Base-by-base conservation (phyloP, 2,888 invertebrate species). In the Euspilapteryx auroguttella region DNA sequence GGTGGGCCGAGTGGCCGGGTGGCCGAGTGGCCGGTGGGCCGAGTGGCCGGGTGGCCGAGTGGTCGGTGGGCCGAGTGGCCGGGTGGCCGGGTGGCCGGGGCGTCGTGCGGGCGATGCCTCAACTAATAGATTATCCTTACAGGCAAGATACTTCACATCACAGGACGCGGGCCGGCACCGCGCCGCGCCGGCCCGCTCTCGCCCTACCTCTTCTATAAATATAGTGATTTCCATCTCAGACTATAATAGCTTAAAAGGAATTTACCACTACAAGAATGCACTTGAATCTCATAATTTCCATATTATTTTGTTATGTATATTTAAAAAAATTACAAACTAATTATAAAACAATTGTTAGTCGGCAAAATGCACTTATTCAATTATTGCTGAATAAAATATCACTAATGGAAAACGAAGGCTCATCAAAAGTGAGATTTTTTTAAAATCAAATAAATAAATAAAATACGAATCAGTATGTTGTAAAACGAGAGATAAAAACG, bases 381-480 rank as follows among this genome's bases (percentile, higher is more conserved):
- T 71, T 75, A 76, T 77, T 75, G 75, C 75, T 75, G 63, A 57
- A 62, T 66, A 61, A 65, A 75, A 76, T 76, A 77, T 77, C 76
- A 77, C 77, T 71, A 69, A 55, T 68, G 68, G 66, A 71, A 71
- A 69, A 69, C 65, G 59, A 65, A 59, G 57, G 66, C 62, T 63
- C 62, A 49, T 50, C 49, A 51, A 55, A 59, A 55, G 55, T 57
- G 64, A 65, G 57, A 64, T 59, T 65, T 63, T 28, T 31, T 24
- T 50, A 48, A 59, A 62, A 63, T 55, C 55, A 52, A 68, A 69
- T 71, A 71, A 73, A 68, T 69, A 66, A 64, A 64, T 55, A 59
- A 55, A 62, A 66, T 62, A 62, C 57, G 47, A n/a, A 46, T 44
- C 47, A 55, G 58, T 59, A 58, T 49, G 53, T 17, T 55, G 58